These are phyloP conservation scores for Berghia stephanieae DNA, from an alignment of 1,140 invertebrate genomes.

Conservation along the genomic window DNA sequence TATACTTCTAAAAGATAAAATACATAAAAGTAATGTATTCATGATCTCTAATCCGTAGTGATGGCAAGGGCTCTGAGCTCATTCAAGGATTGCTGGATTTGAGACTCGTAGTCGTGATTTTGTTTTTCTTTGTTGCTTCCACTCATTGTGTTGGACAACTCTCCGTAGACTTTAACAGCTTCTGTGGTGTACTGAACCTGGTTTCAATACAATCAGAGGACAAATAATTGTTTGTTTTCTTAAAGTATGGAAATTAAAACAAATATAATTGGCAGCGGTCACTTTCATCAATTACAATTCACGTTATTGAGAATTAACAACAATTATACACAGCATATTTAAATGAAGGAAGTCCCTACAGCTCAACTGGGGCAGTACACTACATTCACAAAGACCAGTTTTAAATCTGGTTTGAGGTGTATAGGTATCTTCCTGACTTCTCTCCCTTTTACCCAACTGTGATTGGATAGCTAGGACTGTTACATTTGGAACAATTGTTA, in stretches of 20 bases:
- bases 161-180: slow-evolving; percentile 52
- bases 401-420: too few species aligned
- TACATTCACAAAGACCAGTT: too few species aligned
- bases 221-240: neutral
- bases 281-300: too few species aligned
- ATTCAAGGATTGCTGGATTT: slow-evolving; percentile 54
- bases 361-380: too few species aligned
- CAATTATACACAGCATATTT: neutral
- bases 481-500: too few species aligned
- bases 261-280: neutral
- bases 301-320: neutral
- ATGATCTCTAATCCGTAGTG: slow-evolving; percentile 49
- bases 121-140: slow-evolving; percentile 30
- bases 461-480: too few species aligned
- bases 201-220: too few species aligned
- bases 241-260: neutral
- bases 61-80: slow-evolving; percentile 61
- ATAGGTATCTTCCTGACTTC: too few species aligned
- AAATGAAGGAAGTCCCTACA: too few species aligned
- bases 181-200: slow-evolving; percentile 59
- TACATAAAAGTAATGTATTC: neutral
- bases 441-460: too few species aligned
- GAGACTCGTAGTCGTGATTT: slow-evolving; percentile 43
- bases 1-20: neutral
- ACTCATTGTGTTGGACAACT: slow-evolving; percentile 47